A percentile compares a stretch with the other conserved stretches of the same genome.
Evolutionary conservation across 2,113 vertebrate genomes (phyloP).

Genomic region (Alaudala cheleensis): DNA sequence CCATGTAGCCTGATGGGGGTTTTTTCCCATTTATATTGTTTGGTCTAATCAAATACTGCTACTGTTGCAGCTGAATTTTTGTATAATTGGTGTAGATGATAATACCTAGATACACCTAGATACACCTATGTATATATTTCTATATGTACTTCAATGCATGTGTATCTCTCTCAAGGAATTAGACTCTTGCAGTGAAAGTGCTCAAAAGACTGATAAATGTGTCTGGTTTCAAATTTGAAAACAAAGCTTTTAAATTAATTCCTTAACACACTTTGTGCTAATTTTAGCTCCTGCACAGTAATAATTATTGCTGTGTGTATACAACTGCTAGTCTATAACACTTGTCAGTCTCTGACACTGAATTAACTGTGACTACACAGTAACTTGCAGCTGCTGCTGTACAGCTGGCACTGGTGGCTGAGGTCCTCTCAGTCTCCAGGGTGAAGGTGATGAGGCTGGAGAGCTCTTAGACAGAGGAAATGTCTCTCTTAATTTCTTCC

Average conservation of each 20-base stretch:
- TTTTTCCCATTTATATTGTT: neutral
- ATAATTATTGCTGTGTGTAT: neutral
- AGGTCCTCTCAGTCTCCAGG: neutral
- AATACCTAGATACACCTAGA: no score
- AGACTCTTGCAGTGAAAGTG: neutral
- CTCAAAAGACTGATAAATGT: neutral
- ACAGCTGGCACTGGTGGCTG: fast-evolving
- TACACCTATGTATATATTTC: fast-evolving
- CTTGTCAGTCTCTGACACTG: neutral
- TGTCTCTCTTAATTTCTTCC: neutral
- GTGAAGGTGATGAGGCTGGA: neutral
- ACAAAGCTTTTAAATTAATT: neutral
- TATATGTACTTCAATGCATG: fast-evolving
- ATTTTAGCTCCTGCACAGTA: neutral
- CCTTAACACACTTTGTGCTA: neutral
- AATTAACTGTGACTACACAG: neutral
- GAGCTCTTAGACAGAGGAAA: neutral
- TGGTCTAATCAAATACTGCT: neutral
- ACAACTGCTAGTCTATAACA: neutral
- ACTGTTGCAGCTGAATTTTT: neutral
- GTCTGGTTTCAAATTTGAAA: neutral
- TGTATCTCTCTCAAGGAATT: neutral
- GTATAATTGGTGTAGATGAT: neutral
- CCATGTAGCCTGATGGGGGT: neutral
- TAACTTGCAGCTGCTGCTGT: neutral